phyloP scores from a whole-genome alignment of 2,888 invertebrate genomes.

The Aspidiotus destructor region DNA sequence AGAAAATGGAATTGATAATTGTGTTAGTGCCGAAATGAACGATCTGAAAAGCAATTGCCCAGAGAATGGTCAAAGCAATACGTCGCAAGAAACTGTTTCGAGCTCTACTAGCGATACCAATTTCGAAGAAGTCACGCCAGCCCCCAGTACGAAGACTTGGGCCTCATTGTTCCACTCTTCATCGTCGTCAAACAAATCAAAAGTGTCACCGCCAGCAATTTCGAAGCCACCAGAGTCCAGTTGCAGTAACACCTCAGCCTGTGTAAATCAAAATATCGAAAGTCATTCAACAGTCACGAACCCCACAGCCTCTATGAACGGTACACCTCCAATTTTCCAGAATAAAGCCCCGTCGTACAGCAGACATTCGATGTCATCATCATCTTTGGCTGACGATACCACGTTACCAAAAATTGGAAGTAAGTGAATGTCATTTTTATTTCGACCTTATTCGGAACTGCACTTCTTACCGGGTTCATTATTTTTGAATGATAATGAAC shows the following conservation, averaged over 20 bases:
- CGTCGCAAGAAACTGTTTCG: slow-evolving; percentile 7
- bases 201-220: background rate
- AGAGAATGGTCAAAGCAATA: slow-evolving; percentile 14
- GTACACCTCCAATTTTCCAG: slow-evolving; percentile 3
- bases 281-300: background rate
- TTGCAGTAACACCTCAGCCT: slow-evolving; percentile 1
- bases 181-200: slow-evolving; percentile 19
- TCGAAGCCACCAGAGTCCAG: background rate
- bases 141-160: slow-evolving; percentile 17
- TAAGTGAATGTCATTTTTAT: background rate
- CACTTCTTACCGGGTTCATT: slow-evolving; percentile 3
- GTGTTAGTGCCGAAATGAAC: background rate
- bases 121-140: slow-evolving; percentile 10
- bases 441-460: background rate
- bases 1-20: background rate
- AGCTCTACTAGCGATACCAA: background rate
- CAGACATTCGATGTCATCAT: slow-evolving; percentile 1
- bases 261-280: background rate
- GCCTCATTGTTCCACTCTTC: slow-evolving; percentile 25
- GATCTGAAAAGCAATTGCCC: background rate
- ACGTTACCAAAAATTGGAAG: slow-evolving; percentile 26
- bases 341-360: background rate
- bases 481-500: slow-evolving; percentile 3
- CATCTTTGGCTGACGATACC: slow-evolving; percentile 21
- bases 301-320: slow-evolving; percentile 13